Evolutionary conservation across 2,797 vertebrate species (phyloP), one percentile per base, ranked within the genome.

Genomic region (Prunella strophiata): DNA sequence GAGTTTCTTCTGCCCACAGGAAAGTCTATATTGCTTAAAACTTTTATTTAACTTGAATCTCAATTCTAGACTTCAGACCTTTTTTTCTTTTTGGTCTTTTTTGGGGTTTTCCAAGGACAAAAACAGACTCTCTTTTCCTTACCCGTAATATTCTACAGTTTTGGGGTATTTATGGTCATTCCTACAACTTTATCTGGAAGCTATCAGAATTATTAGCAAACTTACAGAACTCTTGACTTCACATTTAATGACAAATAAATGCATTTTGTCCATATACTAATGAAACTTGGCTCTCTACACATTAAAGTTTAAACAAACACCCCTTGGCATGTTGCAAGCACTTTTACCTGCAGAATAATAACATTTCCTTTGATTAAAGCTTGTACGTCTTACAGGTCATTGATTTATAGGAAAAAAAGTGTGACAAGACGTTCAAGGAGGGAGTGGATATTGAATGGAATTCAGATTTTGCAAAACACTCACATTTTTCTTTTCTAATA

Each of bases 311-410:
- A 87, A 91, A 38, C 40, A 83, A 88, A 76, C 19, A 73, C 9
- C 30, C 29, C 68, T 86, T 75, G 40, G 45, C 48, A 73, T 22
- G 21, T 73, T 93, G 23, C 63, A 79, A 82, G 34, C 32, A 70
- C 55, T 93, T 93, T 52, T 91, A 70, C 63, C 77, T 92, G n/a
- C 36, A 94, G 43, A 93, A 73, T 70, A 92, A 86, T 66, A 91
- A 48, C 18, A 34, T 80, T 91, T 62, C 23, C 23, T 94, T 78
- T 70, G 32, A 87, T 77, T 92, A 94, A 91, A 93, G 11, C 9
- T 58, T 91, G 40, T n/a, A 34, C 0, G 0, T 55, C 27, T 73
- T 79, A 73, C 45, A 91, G 36, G 30, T 82, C 40, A 82, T 87
- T 87, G 84, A 93, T 89, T 77, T 94, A 71, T 38, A 88, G 48